These are phyloP conservation scores for Sebastes alutus DNA, from an alignment of 2,797 vertebrate genomes.

Conservation along the genomic window DNA sequence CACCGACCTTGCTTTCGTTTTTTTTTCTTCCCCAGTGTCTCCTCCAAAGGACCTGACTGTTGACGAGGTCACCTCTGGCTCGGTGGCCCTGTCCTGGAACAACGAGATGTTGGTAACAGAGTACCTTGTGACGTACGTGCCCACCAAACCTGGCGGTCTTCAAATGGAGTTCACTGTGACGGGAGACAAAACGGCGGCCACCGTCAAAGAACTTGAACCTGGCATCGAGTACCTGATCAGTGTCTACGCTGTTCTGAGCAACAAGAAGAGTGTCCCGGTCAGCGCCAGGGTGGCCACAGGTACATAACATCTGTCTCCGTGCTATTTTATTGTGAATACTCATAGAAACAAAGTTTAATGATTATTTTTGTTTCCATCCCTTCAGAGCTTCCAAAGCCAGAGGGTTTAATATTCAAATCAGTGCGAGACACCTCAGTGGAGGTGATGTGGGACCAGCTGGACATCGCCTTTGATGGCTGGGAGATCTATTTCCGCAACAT, in stretches of 20 bases:
- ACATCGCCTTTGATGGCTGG: slow-evolving; percentile 92
- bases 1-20: background rate
- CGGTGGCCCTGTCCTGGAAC: slow-evolving; percentile 90
- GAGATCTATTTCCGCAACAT: slow-evolving; percentile 91
- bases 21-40: slow-evolving; percentile 82
- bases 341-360: background rate
- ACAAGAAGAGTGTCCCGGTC: slow-evolving; percentile 92
- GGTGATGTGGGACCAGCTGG: slow-evolving; percentile 93
- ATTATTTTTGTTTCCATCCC: slow-evolving; percentile 21
- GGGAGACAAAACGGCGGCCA: slow-evolving; percentile 87
- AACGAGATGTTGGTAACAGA: slow-evolving; percentile 92
- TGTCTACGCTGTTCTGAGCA: slow-evolving; percentile 92
- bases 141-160: slow-evolving; percentile 87
- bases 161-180: slow-evolving; percentile 88
- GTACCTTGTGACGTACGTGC: slow-evolving; percentile 89
- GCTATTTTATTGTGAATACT: background rate
- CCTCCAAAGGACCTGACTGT: slow-evolving; percentile 90
- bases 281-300: slow-evolving; percentile 91
- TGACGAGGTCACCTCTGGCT: slow-evolving; percentile 86
- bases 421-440: slow-evolving; percentile 92
- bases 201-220: slow-evolving; percentile 90
- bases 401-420: slow-evolving; percentile 93
- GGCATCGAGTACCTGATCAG: slow-evolving; percentile 94
- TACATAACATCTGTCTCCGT: slow-evolving; percentile 59
- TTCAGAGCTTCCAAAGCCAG: slow-evolving; percentile 90